Conservation (phyloP, 2,797 vertebrate genomes). For the Knipowitschia caucasica region DNA sequence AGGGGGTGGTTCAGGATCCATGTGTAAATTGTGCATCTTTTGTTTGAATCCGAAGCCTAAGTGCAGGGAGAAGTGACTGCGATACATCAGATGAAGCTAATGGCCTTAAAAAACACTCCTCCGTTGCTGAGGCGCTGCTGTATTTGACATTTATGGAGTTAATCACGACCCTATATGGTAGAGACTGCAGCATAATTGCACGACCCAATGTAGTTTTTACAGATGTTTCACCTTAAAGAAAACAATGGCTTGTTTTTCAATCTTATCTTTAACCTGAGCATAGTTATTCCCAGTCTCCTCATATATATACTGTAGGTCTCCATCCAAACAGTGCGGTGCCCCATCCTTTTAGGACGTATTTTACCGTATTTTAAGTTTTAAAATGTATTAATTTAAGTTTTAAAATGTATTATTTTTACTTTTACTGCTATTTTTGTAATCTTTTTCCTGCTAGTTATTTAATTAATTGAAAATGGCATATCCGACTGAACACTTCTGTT, state of each 20-base stretch:
- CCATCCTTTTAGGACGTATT: too few relatives aligned
- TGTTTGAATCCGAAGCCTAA: constrained; percentile 52
- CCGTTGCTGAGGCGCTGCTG: constrained; percentile 34
- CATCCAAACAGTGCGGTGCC: constrained; percentile 60
- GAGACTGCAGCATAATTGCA: constrained; percentile 62
- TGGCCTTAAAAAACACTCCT: constrained; percentile 63
- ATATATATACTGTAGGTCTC: constrained; percentile 52
- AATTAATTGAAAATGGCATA: too few relatives aligned
- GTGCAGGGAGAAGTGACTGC: constrained; percentile 49
- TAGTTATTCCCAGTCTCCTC: constrained; percentile 55
- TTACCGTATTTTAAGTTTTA: too few relatives aligned
- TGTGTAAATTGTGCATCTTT: constrained; percentile 58
- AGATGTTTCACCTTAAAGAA: constrained; percentile 44
- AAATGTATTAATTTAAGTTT: too few relatives aligned
- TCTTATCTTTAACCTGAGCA: constrained; percentile 56
- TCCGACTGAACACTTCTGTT: too few relatives aligned
- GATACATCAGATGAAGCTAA: constrained; percentile 62
- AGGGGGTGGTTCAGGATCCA: constrained; percentile 50
- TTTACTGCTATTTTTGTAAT: too few relatives aligned
- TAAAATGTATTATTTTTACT: too few relatives aligned
- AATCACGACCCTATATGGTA: constrained; percentile 63
- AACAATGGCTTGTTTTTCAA: constrained; percentile 47
- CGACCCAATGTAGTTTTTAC: constrained; percentile 42
- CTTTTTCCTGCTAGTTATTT: too few relatives aligned
- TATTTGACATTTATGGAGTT: constrained; percentile 59